These are phyloP conservation scores for Eleutherodactylus coqui DNA, from an alignment of 2,797 vertebrate genomes.

Conservation along the genomic window DNA sequence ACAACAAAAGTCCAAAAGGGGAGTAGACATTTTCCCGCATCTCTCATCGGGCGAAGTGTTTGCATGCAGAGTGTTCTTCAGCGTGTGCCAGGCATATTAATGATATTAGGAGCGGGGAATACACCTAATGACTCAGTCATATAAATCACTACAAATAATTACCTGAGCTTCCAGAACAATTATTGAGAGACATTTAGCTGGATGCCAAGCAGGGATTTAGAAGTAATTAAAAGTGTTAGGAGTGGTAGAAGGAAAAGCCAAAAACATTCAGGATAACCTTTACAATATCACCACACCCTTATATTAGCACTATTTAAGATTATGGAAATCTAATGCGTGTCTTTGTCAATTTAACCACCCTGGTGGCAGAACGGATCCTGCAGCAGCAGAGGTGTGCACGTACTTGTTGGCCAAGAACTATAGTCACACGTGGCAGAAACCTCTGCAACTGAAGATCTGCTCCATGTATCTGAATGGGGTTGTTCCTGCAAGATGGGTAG, in stretches of 20 bases:
- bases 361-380: neutral
- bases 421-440: neutral
- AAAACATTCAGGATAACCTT: neutral
- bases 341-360: neutral
- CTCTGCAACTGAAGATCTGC: neutral
- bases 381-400: conserved; percentile 14
- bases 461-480: too few relatives aligned
- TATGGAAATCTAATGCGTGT: neutral
- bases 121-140: conserved; percentile 66
- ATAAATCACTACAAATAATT: conserved; percentile 62
- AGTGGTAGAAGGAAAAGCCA: conserved; percentile 36
- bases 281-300: conserved; percentile 28
- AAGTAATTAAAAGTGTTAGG: conserved; percentile 56
- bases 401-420: neutral
- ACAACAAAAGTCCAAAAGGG: neutral
- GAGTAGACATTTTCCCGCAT: neutral
- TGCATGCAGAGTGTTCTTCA: conserved; percentile 66
- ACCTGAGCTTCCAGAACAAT: conserved; percentile 47
- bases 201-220: conserved; percentile 51
- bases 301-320: neutral
- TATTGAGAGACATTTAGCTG: conserved; percentile 46
- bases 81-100: conserved; percentile 77
- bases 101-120: conserved; percentile 72
- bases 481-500: too few relatives aligned
- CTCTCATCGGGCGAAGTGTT: conserved; percentile 37